Conservation (phyloP, 2,113 vertebrate species). For the Gobio gobio region DNA sequence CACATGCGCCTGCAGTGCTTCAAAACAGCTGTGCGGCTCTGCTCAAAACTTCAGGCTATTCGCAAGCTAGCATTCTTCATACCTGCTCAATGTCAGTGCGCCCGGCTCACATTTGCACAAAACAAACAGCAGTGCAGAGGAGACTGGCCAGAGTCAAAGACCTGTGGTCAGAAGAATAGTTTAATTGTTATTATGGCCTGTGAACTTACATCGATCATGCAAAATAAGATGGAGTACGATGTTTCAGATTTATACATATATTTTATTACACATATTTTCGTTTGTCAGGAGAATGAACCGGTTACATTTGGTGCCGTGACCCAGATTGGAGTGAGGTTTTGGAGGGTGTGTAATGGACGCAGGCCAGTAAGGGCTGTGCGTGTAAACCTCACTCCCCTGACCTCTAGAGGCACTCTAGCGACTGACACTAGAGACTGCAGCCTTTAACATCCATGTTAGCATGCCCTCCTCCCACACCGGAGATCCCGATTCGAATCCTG, state of each 20-base stretch:
- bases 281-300: no score
- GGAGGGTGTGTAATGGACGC: no score
- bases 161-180: background rate
- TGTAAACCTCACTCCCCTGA: no score
- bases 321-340: no score
- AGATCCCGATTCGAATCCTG: no score
- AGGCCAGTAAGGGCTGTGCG: no score
- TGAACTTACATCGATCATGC: background rate
- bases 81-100: conserved; percentile 52
- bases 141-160: background rate
- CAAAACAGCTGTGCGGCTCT: conserved; percentile 64
- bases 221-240: background rate
- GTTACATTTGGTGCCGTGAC: no score
- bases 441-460: no score
- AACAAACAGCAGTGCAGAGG: background rate
- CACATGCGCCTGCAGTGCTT: conserved; percentile 10
- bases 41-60: conserved; percentile 51
- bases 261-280: no score
- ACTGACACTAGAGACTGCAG: no score
- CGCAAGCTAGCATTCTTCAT: conserved; percentile 47
- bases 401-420: no score
- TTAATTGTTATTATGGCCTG: background rate
- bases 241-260: background rate
- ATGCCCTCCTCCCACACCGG: no score
- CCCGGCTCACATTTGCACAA: background rate